These are phyloP conservation scores for Aphis craccivora DNA, from an alignment of 1,140 invertebrate genomes.

Conservation along the genomic window DNA sequence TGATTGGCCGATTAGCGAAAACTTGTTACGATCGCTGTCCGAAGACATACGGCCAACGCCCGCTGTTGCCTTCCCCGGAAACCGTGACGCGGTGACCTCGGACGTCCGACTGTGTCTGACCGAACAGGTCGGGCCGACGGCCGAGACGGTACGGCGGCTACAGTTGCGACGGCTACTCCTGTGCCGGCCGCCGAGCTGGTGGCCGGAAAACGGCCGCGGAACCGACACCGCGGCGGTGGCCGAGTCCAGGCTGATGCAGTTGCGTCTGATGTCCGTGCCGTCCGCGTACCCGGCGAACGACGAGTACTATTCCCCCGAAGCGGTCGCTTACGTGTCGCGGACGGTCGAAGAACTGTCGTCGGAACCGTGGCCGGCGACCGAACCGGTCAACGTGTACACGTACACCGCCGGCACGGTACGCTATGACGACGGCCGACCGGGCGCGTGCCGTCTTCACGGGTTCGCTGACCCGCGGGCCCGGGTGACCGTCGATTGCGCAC, in stretches of 20 bases:
- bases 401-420: conserved; percentile 16
- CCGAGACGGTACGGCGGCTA: no score
- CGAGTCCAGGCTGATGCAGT: not conserved
- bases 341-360: conserved; percentile 39
- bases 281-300: conserved; percentile 12
- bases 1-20: not conserved
- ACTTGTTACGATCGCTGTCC: not conserved
- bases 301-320: not conserved
- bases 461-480: not conserved
- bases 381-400: not conserved
- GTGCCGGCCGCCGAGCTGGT: not conserved
- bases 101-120: not conserved
- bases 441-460: conserved; percentile 12
- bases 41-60: not conserved
- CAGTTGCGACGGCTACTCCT: not conserved
- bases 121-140: not conserved
- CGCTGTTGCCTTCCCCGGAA: not conserved
- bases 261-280: not conserved
- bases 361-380: not conserved
- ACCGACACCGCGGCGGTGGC: not conserved
- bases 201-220: not conserved
- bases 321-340: conserved; percentile 11
- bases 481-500: not conserved
- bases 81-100: not conserved
- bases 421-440: not conserved